phyloP scores from a whole-genome alignment of 2,888 invertebrate species.

The Yponomeuta sedellus region DNA sequence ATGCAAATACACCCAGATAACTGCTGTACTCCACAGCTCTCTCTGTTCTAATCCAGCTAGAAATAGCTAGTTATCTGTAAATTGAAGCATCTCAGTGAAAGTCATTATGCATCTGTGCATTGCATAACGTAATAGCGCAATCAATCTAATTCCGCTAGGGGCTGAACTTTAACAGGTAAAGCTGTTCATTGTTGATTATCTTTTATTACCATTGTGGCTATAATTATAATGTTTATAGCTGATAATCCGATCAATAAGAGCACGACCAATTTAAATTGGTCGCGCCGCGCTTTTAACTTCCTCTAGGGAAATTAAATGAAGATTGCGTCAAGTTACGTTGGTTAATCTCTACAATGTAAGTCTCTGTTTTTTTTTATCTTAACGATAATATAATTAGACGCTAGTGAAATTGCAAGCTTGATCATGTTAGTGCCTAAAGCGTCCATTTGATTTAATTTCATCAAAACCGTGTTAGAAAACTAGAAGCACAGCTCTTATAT shows the following conservation, averaged over 20 bases:
- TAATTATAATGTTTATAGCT: neutral
- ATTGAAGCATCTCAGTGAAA: neutral
- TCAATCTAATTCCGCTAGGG: conserved; percentile 2
- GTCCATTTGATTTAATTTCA: neutral
- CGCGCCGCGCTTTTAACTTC: neutral
- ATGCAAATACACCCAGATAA: too few species aligned
- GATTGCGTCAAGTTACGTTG: neutral
- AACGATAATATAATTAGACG: neutral
- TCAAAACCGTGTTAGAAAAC: neutral
- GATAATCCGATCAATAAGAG: neutral
- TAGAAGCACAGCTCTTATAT: neutral
- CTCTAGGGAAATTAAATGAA: neutral
- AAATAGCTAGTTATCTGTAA: too few species aligned
- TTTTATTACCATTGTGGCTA: neutral
- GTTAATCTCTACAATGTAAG: neutral
- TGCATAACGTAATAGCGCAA: neutral
- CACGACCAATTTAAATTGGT: neutral
- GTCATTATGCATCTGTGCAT: conserved; percentile 7
- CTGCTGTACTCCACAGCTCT: too few species aligned
- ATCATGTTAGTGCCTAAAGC: neutral
- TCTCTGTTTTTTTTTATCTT: neutral
- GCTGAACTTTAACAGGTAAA: neutral
- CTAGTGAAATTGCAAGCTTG: neutral
- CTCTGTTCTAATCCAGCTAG: too few species aligned
- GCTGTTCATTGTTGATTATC: neutral